Evolutionary conservation across 2,113 vertebrate genomes (phyloP).

Genomic region (Alaudala cheleensis): DNA sequence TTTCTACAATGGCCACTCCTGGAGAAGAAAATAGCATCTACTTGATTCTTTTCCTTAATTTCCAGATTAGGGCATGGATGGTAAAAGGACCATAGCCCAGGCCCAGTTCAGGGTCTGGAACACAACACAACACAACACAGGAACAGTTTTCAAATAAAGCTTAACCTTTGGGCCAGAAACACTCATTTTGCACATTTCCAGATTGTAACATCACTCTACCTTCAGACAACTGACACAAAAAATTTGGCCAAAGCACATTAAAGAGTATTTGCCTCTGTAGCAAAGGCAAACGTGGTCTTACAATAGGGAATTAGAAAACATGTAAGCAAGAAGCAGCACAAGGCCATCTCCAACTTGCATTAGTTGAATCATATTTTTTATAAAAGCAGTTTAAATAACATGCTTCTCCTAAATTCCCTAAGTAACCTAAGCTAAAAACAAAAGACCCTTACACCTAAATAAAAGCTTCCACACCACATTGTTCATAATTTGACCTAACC

Average conservation of each 20-base stretch:
- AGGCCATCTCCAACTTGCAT: neutral
- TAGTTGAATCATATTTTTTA: neutral
- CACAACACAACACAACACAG: neutral
- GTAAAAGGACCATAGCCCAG: neutral
- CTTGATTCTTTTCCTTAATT: neutral
- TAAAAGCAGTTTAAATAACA: neutral
- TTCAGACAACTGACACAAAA: neutral
- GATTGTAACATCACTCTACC: neutral
- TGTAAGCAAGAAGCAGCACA: neutral
- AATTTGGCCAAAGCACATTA: neutral
- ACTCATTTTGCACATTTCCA: neutral
- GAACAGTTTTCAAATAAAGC: neutral
- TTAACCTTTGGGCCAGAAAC: neutral
- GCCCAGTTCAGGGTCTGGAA: neutral
- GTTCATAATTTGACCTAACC: neutral
- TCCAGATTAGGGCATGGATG: neutral
- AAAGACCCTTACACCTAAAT: neutral
- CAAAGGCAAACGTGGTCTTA: neutral
- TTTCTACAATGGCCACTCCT: neutral
- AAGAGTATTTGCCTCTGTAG: neutral
- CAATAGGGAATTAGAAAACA: neutral
- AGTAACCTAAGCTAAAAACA: neutral
- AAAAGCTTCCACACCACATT: neutral
- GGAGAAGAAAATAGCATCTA: neutral
- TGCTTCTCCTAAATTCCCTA: neutral